Evolutionary conservation across 2,113 vertebrate species (phyloP).

Genomic region (Ceyx cyanopectus): DNA sequence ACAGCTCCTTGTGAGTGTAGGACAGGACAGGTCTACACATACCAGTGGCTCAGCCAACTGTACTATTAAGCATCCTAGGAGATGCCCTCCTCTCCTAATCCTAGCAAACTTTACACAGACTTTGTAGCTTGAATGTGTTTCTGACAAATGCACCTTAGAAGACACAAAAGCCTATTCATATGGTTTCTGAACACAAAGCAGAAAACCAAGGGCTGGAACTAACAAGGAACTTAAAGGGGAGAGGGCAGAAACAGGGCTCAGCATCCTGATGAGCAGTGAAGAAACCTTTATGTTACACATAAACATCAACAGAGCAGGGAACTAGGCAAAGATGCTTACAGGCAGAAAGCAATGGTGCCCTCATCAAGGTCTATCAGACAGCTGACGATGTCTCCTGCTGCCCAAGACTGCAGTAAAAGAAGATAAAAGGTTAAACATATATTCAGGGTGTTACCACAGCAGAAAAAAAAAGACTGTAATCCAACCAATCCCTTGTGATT

Average conservation of each 20-base stretch:
- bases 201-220: neutral
- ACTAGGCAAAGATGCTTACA: slow-evolving; percentile 81
- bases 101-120: neutral
- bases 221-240: neutral
- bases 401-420: slow-evolving; percentile 88
- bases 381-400: slow-evolving; percentile 97
- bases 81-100: neutral
- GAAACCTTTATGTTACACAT: neutral
- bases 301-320: neutral
- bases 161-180: neutral
- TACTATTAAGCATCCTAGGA: neutral
- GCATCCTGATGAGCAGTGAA: neutral
- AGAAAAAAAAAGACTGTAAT: neutral
- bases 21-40: neutral
- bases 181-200: neutral
- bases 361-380: slow-evolving; percentile 96
- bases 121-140: neutral
- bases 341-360: slow-evolving; percentile 92
- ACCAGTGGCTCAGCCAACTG: neutral
- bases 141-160: neutral
- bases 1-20: neutral
- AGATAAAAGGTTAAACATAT: neutral
- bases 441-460: neutral
- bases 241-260: neutral
- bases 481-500: neutral